These are phyloP conservation scores for Caenorhabditis brenneri DNA, from an alignment of 1,140 invertebrate species.

Conservation along the genomic window DNA sequence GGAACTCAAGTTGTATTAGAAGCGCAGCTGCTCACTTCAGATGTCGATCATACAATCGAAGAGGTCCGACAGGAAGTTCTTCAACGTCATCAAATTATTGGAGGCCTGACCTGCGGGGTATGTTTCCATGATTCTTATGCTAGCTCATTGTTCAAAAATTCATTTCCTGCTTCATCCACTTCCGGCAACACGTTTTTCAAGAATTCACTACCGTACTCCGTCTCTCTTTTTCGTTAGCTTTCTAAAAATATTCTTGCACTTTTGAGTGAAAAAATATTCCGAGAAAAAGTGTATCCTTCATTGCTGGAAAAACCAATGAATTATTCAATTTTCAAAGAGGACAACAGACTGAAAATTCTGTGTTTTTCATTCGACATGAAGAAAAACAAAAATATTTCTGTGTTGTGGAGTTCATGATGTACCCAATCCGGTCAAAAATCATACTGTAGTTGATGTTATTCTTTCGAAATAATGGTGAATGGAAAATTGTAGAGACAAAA, in stretches of 20 bases:
- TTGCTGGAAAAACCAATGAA: not conserved
- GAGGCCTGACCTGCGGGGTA: constrained; percentile 32
- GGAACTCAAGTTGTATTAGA: constrained; percentile 70
- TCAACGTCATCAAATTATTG: constrained; percentile 37
- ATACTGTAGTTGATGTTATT: constrained; percentile 26
- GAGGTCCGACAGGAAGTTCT: constrained; percentile 59
- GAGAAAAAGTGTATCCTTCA: not conserved
- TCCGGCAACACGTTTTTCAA: not conserved
- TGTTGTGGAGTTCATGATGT: not conserved
- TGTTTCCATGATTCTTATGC: not conserved
- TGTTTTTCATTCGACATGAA: not conserved
- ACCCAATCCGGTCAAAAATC: constrained; percentile 31
- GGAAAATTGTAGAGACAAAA: not conserved
- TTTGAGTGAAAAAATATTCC: not conserved
- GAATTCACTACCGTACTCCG: not conserved
- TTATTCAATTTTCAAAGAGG: not conserved
- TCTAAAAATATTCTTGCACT: constrained; percentile 6
- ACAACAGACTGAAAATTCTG: not conserved
- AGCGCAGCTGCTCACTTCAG: constrained; percentile 68
- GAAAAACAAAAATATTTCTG: not conserved
- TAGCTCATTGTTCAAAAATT: too few species aligned
- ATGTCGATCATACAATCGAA: constrained; percentile 69
- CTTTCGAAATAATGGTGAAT: not conserved
- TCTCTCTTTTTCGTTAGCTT: not conserved
- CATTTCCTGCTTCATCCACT: too few species aligned